Evolutionary conservation across 92 coral and sea anemone species (phyloP), one percentile per base, ranked within the genome.

Genomic region (Zoanthus solanderi): DNA sequence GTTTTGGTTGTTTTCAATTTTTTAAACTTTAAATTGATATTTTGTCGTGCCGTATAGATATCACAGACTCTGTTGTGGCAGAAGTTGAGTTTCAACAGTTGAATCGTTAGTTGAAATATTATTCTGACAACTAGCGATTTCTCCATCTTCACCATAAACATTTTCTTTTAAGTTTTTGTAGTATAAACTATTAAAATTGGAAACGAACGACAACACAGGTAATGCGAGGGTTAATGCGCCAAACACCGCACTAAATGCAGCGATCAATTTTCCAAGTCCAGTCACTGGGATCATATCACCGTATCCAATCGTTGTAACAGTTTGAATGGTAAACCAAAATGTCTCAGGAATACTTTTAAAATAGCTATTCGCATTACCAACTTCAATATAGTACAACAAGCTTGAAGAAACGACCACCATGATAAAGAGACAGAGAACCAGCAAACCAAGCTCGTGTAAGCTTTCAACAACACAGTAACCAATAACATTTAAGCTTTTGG

Each of bases 311-410:
- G 99, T 97, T n/a, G 99, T 94, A 1, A 97, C 93, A 0, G 99
- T 97, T 83, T 97, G 99, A 17, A 97, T 15, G 13, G 98, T 91
- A 77, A 97, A 97, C 99, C 99, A 97, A 71, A 97, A 97, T 5
- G 98, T 95, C 48, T 92, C 95, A 1, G 99, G 99, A 10, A 97
- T 97, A 56, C 99, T 97, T 54, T 84, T 87, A 54, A 97, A 97
- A 69, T 90, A 84, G 15, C 96, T 92, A 13, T 86, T 84, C 15
- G 77, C 82, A 4, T 89, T 71, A 10, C 90, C 96, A 23, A 92
- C 87, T 78, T 97, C 99, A 12, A 93, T 93, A 67, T 95, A 95
- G 79, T 89, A 93, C 85, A 97, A 47, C 60, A 95, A 83, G 61
- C 97, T 95, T 0, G 99, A 91, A 1, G 98, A 87, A 29, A 97